phyloP scores from a whole-genome alignment of 2,797 vertebrate genomes.

The Liparis tanakae region DNA sequence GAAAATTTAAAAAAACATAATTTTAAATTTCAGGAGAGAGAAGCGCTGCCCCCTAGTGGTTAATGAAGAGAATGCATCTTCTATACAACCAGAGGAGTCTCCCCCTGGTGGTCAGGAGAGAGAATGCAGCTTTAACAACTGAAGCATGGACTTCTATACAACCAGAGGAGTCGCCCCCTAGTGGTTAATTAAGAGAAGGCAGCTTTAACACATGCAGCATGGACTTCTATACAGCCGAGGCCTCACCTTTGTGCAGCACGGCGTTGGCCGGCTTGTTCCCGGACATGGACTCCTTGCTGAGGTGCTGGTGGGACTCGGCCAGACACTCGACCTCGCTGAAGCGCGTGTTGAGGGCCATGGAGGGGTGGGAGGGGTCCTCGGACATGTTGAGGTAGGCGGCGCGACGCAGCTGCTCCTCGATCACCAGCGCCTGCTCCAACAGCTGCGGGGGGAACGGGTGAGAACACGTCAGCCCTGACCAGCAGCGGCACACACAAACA shows the following conservation, averaged over 20 bases:
- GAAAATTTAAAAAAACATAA: neutral
- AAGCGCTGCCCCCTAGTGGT: neutral
- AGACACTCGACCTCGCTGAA: conserved; percentile 98
- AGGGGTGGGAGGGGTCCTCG: conserved; percentile 96
- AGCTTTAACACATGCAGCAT: too few relatives aligned
- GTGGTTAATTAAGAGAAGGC: too few relatives aligned
- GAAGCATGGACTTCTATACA: too few relatives aligned
- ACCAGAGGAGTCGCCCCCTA: too few relatives aligned
- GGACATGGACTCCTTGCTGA: conserved; percentile 97
- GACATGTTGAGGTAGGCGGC: conserved; percentile 99
- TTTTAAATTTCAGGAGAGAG: neutral
- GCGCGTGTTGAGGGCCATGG: conserved; percentile 97
- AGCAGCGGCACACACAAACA: neutral
- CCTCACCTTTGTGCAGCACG: conserved; percentile 97
- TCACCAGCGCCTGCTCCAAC: conserved; percentile 96
- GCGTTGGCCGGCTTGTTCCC: conserved; percentile 98
- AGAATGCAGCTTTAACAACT: neutral
- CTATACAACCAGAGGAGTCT: neutral
- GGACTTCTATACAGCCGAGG: too few relatives aligned
- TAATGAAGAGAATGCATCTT: neutral
- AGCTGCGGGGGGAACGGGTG: conserved; percentile 76
- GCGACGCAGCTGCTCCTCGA: conserved; percentile 95
- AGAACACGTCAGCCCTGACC: too few relatives aligned
- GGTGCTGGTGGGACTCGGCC: conserved; percentile 97
- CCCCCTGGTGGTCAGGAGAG: neutral